Conservation (phyloP, 2,113 vertebrate genomes). For the Uria aalge region DNA sequence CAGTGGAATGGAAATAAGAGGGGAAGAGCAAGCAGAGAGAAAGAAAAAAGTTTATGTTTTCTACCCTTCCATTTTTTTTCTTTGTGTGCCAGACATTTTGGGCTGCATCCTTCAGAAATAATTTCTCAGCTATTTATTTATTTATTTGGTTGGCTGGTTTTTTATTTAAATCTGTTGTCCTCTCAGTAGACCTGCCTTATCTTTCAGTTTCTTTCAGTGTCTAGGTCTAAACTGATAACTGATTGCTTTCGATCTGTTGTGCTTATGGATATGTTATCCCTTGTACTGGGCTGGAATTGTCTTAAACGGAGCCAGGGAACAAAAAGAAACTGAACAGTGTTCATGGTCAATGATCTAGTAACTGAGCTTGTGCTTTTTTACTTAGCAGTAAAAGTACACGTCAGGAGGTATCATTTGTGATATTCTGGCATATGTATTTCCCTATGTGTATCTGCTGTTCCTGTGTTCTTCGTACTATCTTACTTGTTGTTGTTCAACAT, state of each 20-base stretch:
- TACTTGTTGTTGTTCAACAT: background rate
- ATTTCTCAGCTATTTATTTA: background rate
- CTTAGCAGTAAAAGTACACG: background rate
- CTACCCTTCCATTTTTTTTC: accelerated
- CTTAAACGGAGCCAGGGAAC: background rate
- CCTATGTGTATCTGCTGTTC: background rate
- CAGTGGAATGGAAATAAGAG: background rate
- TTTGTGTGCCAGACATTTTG: background rate
- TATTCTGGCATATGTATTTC: background rate
- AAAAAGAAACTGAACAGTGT: background rate
- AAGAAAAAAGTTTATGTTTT: background rate
- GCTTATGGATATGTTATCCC: background rate
- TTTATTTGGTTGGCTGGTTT: background rate
- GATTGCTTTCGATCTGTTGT: background rate
- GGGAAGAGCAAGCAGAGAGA: background rate
- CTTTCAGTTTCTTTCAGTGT: background rate
- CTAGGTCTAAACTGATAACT: background rate
- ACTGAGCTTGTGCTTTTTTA: background rate
- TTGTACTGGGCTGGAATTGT: background rate
- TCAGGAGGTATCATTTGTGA: background rate
- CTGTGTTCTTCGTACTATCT: background rate
- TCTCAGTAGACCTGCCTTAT: background rate
- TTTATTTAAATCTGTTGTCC: background rate
- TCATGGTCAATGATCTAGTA: background rate
- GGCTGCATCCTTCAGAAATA: background rate